These are phyloP conservation scores for Rhea pennata DNA, from an alignment of 2,113 vertebrate species.

Conservation along the genomic window DNA sequence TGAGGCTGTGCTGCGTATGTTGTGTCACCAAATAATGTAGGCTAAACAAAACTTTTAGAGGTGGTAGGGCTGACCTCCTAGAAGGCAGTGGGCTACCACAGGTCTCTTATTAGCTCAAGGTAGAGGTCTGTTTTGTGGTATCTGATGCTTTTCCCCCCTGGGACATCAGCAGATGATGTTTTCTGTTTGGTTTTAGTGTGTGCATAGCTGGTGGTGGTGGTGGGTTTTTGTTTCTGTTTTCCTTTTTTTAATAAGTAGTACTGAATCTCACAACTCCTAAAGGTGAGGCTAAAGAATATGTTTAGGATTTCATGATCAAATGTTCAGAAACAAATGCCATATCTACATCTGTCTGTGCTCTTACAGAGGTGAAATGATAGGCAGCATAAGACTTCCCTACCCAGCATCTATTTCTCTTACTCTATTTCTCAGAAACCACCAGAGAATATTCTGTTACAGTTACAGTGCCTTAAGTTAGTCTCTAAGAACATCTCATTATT, in stretches of 20 bases:
- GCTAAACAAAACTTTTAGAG: background rate
- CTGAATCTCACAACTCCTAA: background rate
- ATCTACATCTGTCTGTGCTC: background rate
- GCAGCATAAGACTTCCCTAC: background rate
- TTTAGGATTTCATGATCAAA: background rate
- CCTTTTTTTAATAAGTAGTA: background rate
- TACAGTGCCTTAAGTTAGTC: background rate
- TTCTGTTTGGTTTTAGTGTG: background rate
- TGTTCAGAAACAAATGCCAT: background rate
- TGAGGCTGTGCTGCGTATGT: background rate
- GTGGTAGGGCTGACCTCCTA: background rate
- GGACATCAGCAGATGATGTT: background rate
- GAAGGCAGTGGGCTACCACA: fast-evolving
- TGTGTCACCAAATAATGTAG: background rate
- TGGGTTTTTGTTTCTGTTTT: too few relatives aligned
- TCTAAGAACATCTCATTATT: background rate
- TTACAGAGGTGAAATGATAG: background rate
- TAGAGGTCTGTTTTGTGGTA: background rate
- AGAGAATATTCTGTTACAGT: background rate
- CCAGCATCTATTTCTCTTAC: background rate
- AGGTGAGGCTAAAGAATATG: background rate
- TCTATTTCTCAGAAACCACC: background rate
- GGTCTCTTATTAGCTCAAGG: too few relatives aligned
- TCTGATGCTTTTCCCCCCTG: background rate
- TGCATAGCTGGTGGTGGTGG: background rate